These are phyloP conservation scores for Astur gentilis DNA, from an alignment of 2,113 vertebrate species.

Conservation along the genomic window DNA sequence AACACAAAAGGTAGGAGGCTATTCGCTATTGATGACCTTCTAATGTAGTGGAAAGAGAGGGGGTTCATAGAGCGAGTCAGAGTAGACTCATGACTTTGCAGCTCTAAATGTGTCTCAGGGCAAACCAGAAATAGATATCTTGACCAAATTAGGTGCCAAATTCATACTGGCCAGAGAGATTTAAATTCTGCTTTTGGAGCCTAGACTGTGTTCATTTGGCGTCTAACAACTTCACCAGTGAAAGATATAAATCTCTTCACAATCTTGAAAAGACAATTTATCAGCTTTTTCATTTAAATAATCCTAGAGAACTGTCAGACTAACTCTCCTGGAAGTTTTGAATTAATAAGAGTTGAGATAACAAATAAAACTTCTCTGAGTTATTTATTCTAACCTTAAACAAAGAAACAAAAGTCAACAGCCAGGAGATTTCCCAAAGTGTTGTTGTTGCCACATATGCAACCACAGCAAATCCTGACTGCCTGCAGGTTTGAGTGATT, in stretches of 20 bases:
- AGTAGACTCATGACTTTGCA: not conserved
- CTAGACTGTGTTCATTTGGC: not conserved
- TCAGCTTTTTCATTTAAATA: not conserved
- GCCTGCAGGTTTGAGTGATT: not conserved
- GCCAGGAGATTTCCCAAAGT: not conserved
- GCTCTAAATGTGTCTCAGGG: not conserved
- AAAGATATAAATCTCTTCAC: not conserved
- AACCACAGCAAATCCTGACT: not conserved
- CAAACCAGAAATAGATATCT: slow-evolving; percentile 5
- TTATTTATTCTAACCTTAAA: not conserved
- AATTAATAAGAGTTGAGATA: not conserved
- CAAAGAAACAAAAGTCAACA: not conserved
- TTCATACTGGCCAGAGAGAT: not conserved
- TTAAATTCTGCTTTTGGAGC: not conserved
- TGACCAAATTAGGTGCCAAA: not conserved
- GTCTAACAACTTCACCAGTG: not conserved
- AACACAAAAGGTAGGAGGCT: not conserved
- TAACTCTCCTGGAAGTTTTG: not conserved
- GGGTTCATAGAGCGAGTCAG: not conserved
- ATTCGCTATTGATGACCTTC: not conserved
- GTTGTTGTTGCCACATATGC: not conserved
- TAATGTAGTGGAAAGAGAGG: not conserved
- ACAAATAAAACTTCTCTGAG: not conserved
- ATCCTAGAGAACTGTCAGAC: not conserved
- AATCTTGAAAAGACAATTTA: not conserved